Percentiles rank a stretch among this genome's conserved stretches.
These are phyloP conservation scores for Bradypus variegatus DNA, from an alignment of 2,797 vertebrate genomes.

Conservation along the genomic window DNA sequence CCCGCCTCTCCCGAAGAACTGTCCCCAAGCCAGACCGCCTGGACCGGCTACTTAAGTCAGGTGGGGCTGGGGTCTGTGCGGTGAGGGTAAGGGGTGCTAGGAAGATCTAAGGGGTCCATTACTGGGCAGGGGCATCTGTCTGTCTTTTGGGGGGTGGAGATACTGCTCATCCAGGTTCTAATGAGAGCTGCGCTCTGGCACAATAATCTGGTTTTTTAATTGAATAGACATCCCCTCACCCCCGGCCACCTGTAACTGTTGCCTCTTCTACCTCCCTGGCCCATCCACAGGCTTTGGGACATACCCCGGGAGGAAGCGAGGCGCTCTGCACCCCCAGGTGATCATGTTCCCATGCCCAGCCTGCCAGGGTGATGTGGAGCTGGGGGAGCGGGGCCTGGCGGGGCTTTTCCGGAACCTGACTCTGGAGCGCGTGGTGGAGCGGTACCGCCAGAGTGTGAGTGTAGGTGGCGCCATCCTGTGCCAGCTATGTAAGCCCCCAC, in stretches of 20 bases:
- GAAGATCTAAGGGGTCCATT: background rate
- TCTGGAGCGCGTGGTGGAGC: conserved; percentile 93
- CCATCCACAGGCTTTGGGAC: conserved; percentile 84
- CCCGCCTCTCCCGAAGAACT: conserved; percentile 82
- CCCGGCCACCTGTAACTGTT: background rate
- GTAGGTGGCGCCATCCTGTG: conserved; percentile 92
- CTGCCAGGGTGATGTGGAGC: conserved; percentile 89
- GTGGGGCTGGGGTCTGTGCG: conserved; percentile 64
- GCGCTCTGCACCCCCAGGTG: conserved; percentile 74
- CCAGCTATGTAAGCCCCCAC: conserved; percentile 92
- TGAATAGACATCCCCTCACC: background rate
- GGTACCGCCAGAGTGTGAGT: conserved; percentile 90
- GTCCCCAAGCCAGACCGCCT: conserved; percentile 87
- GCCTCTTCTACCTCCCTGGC: conserved; percentile 33
- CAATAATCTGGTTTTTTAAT: background rate
- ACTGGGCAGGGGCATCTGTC: background rate
- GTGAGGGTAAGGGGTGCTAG: background rate
- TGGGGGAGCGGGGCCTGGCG: conserved; percentile 87
- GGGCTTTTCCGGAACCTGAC: conserved; percentile 96
- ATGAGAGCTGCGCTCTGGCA: background rate
- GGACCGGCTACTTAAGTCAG: conserved; percentile 90
- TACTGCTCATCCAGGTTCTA: background rate
- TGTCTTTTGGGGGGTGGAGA: background rate
- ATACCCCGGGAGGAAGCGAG: conserved; percentile 89
- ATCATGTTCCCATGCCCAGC: conserved; percentile 91